Conservation (phyloP, 2,797 vertebrate species). For the Cephalopachus bancanus region DNA sequence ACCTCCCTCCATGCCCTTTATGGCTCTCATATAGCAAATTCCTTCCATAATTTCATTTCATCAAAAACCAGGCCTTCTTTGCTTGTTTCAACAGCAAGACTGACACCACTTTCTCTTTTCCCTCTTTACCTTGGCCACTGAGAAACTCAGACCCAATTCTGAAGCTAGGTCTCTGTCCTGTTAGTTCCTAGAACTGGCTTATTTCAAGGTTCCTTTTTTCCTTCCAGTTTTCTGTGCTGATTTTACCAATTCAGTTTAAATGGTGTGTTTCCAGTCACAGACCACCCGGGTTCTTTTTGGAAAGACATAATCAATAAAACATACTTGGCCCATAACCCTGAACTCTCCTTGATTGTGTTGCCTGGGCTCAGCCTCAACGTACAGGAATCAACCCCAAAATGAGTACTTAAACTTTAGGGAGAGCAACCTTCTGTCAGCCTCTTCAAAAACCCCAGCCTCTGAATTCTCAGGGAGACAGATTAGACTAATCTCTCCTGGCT, state of each 20-base stretch:
- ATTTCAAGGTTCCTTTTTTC: conserved; percentile 35
- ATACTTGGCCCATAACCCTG: conserved; percentile 43
- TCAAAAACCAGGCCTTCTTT: neutral
- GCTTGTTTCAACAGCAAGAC: conserved; percentile 37
- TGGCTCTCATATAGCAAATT: neutral
- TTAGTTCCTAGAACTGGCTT: neutral
- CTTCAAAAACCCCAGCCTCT: too few relatives aligned
- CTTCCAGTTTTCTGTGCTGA: conserved; percentile 50
- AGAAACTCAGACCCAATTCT: conserved; percentile 53
- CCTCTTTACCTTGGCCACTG: conserved; percentile 45
- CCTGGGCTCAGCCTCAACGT: conserved; percentile 38
- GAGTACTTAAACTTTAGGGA: neutral
- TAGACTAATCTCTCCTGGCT: too few relatives aligned
- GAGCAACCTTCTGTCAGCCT: neutral
- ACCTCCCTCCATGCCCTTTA: neutral
- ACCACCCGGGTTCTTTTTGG: conserved; percentile 59
- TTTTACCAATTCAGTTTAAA: conserved; percentile 61
- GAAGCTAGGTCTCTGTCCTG: neutral
- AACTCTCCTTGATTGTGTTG: conserved; percentile 57
- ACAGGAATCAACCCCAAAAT: neutral
- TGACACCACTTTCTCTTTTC: neutral
- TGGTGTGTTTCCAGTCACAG: conserved; percentile 13
- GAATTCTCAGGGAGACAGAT: too few relatives aligned
- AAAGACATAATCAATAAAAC: conserved; percentile 61
- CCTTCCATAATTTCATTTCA: conserved; percentile 32